These are phyloP conservation scores for Salvelinus namaycush DNA, from an alignment of 2,113 vertebrate genomes.

Conservation along the genomic window DNA sequence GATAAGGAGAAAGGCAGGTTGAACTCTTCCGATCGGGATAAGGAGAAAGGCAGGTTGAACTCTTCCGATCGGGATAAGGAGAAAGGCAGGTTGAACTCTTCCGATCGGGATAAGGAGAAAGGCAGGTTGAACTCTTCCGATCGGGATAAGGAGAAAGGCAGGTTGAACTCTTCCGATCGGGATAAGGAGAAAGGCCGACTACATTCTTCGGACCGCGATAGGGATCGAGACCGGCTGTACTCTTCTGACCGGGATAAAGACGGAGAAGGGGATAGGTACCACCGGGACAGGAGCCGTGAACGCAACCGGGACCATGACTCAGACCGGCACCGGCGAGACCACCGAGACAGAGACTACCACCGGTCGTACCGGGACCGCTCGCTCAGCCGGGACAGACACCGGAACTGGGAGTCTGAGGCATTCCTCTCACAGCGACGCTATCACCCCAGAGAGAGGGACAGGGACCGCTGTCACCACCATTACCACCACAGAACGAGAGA, in stretches of 20 bases:
- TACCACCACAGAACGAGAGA: slow-evolving; percentile 64
- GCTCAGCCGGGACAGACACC: slow-evolving; percentile 68
- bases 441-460: slow-evolving; percentile 65
- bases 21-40: neutral
- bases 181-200: neutral
- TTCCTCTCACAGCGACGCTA: slow-evolving; percentile 1
- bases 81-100: neutral
- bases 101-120: neutral
- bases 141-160: neutral
- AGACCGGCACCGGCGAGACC: slow-evolving; percentile 69
- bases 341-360: slow-evolving; percentile 44
- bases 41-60: neutral
- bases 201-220: slow-evolving; percentile 28
- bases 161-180: neutral
- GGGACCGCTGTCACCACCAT: slow-evolving; percentile 61
- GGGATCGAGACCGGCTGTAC: slow-evolving; percentile 12
- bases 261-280: slow-evolving; percentile 43
- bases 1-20: slow-evolving; percentile 3
- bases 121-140: neutral
- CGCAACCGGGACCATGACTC: slow-evolving; percentile 57
- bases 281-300: slow-evolving; percentile 62
- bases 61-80: neutral
- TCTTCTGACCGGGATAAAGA: slow-evolving; percentile 42
- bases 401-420: slow-evolving; percentile 47
- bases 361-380: slow-evolving; percentile 69